These are phyloP conservation scores for Mustela erminea DNA, from an alignment of 2,797 vertebrate species.

Conservation along the genomic window DNA sequence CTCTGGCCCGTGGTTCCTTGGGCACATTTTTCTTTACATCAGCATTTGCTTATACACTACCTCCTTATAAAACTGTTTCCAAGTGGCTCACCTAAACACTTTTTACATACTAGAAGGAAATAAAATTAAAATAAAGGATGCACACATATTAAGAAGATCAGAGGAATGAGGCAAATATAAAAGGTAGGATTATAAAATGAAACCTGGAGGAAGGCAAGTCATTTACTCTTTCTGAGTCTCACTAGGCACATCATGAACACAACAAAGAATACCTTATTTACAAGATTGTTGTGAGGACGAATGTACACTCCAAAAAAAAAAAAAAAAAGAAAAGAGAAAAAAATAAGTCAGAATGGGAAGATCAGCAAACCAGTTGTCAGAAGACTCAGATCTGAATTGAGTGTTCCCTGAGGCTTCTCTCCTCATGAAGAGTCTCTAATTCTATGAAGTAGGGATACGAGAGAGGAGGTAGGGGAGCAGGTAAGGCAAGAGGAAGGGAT, in stretches of 20 bases:
- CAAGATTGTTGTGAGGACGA: not conserved
- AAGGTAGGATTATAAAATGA: not conserved
- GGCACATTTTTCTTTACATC: not conserved
- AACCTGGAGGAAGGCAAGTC: not conserved
- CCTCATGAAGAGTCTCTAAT: not conserved
- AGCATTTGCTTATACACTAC: not conserved
- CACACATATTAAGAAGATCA: not conserved
- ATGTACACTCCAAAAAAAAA: not conserved
- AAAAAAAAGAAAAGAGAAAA: not conserved
- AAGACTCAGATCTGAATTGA: not conserved
- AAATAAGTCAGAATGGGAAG: not conserved
- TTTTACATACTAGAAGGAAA: constrained; percentile 16
- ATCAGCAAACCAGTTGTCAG: not conserved
- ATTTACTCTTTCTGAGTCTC: not conserved
- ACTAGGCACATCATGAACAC: not conserved
- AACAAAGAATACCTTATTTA: not conserved
- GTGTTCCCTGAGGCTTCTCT: not conserved
- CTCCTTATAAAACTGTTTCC: not conserved
- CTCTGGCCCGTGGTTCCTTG: not conserved
- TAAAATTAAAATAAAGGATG: constrained; percentile 50
- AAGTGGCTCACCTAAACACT: not conserved
- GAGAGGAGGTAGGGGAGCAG: fast-evolving
- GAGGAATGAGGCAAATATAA: not conserved
- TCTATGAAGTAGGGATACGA: not conserved
- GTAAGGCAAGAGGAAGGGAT: not conserved